Evolutionary conservation across 2,113 vertebrate genomes (phyloP).

Genomic region (Aphelocoma coerulescens): DNA sequence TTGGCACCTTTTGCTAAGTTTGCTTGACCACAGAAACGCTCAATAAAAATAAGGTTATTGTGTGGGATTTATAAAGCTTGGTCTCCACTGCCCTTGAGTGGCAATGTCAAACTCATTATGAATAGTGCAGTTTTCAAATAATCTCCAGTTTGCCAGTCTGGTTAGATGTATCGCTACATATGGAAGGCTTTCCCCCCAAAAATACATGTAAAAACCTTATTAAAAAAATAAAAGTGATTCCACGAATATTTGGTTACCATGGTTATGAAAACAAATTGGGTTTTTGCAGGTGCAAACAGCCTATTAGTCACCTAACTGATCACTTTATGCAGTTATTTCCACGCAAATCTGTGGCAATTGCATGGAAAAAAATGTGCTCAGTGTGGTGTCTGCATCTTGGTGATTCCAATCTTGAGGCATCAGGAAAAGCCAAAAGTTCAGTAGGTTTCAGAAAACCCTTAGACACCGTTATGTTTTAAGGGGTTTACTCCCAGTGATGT

Average conservation of each 20-base stretch:
- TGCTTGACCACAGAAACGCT: not conserved
- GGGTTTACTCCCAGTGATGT: not conserved
- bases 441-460: not conserved
- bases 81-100: not conserved
- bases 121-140: not conserved
- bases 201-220: not conserved
- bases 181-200: not conserved
- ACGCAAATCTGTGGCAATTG: not conserved
- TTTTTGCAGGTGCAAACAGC: constrained; percentile 36
- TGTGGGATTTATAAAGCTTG: not conserved
- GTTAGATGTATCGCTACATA: not conserved
- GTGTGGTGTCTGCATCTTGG: not conserved
- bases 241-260: constrained; percentile 11
- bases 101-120: not conserved
- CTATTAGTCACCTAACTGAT: not conserved
- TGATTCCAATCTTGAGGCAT: not conserved
- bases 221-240: not conserved
- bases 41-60: not conserved
- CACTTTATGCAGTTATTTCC: constrained; percentile 14
- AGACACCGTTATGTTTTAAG: not conserved
- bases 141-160: not conserved
- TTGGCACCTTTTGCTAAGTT: not conserved
- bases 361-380: not conserved
- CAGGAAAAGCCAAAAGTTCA: not conserved
- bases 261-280: constrained; percentile 31